These are phyloP conservation scores for Zelleria hepariella DNA, from an alignment of 2,888 invertebrate species.

Conservation along the genomic window DNA sequence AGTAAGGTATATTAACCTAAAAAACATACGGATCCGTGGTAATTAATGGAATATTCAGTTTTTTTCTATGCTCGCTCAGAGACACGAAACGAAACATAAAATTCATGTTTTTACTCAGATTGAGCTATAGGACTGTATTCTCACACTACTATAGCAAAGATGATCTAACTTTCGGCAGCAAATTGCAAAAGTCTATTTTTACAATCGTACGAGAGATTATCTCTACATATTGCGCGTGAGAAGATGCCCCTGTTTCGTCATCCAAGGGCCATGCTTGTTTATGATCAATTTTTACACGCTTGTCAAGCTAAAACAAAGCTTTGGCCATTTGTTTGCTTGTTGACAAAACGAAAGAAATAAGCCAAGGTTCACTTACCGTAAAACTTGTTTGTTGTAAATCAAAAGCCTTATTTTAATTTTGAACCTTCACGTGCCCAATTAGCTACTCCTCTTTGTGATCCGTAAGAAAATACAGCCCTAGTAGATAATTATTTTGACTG, in stretches of 20 bases:
- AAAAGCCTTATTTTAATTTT: no score
- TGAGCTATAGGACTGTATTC: not conserved
- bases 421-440: no score
- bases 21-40: not conserved
- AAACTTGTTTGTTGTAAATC: no score
- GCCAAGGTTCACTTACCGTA: not conserved
- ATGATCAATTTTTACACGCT: not conserved
- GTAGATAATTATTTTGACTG: no score
- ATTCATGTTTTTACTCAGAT: not conserved
- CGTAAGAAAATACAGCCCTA: no score
- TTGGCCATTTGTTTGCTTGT: not conserved
- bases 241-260: not conserved
- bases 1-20: not conserved
- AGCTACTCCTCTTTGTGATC: no score
- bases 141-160: not conserved
- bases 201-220: not conserved
- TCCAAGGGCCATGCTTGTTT: not conserved
- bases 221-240: not conserved
- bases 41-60: no score
- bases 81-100: no score
- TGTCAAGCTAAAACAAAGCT: not conserved
- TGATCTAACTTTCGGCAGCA: not conserved
- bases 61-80: no score
- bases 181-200: not conserved
- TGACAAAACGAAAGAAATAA: not conserved